Evolutionary conservation across 2,888 invertebrate species (phyloP), one percentile per base, ranked within the genome.

Genomic region (Quadriops clusia): DNA sequence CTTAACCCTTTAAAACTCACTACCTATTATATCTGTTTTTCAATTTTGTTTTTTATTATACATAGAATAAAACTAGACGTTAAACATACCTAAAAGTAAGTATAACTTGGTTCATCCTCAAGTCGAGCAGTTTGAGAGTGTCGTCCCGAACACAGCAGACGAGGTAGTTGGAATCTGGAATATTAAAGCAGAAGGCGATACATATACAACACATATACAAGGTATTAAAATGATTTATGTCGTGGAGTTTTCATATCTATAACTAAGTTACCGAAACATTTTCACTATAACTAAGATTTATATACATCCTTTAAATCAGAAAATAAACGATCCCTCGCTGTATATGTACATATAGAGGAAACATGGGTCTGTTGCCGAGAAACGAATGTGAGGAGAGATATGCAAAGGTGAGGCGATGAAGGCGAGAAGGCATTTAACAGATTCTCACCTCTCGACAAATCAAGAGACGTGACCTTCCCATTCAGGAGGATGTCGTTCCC

Each of bases 121-220:
- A 70, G 65, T 98, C 97, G 57, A 98, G 74, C 33, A 95, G 69
- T 59, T 89, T 89, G 47, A 98, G 73, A 11, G 90, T 87, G 64
- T 97, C 94, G 61, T 97, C 97, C 48, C 97, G 70, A 30, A 91
- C 86, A 58, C 94, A 94, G 52, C 85, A 82, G 52, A 97, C 65
- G 44, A 98, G 70, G 60, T 82, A 84, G 63, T 82, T 82, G 47
- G 81, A 78, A 69, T 94, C 94, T 87, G 73, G 38, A 64, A 17
- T n/a, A n/a, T n/a, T n/a, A n/a, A n/a, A n/a, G 32, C 34, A 36
- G 32, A 34, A 32, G 25, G 14, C 28, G 26, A 25, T 7, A 16
- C 9, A 11, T 8, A 28, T 28, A n/a, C 10, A 4, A 20, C 4
- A 12, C 15, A 11, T 13, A 6, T 14, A 25, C 5, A 25, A 12